Evolutionary conservation across 2,888 invertebrate species (phyloP), one percentile per base, ranked within the genome.

Genomic region (Drosophila birchii): DNA sequence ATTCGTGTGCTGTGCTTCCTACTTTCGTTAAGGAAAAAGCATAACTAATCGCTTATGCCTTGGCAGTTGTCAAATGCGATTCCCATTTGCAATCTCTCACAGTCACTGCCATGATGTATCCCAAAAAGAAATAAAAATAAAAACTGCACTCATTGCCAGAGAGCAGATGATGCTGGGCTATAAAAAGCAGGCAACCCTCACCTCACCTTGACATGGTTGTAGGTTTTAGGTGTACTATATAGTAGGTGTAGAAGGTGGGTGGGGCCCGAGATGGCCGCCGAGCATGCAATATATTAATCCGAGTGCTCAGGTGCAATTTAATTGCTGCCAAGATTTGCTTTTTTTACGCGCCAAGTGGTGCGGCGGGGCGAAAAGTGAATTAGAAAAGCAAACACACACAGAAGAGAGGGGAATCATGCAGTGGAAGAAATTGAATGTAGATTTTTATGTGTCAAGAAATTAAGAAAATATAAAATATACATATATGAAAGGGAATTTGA

Each of bases 241-340:
- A 12, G 43, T 29, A 51, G 38, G 32, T 34, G 34, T 34, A 45
- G 36, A 14, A n/a, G 44, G 23, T 26, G 44, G 29, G 45, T 29
- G 56, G 43, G 12, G 18, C 12, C 18, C 44, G 39, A 56, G 54
- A 18, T 41, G 43, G 44, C 54, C 47, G 69, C 53, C 41, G 55
- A 43, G 56, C 55, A 56, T 74, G 56, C 74, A 43, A 66, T 55
- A 75, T 81, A 77, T 79, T 85, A 78, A 84, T 69, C 72, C 80
- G 61, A 62, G 78, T 83, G 78, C 87, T 78, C 89, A 89, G 86
- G 89, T 89, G 86, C 83, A 86, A 83, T 79, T 88, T 79, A 86
- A 83, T 86, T 88, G 89, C 81, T 86, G 86, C 88, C 86, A 86
- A 88, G 81, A 89, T 87, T 87, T 86, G 77, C 64, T 76, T 77